Evolutionary conservation across 2,888 invertebrate genomes (phyloP).

Genomic region (Mythimna albipuncta): DNA sequence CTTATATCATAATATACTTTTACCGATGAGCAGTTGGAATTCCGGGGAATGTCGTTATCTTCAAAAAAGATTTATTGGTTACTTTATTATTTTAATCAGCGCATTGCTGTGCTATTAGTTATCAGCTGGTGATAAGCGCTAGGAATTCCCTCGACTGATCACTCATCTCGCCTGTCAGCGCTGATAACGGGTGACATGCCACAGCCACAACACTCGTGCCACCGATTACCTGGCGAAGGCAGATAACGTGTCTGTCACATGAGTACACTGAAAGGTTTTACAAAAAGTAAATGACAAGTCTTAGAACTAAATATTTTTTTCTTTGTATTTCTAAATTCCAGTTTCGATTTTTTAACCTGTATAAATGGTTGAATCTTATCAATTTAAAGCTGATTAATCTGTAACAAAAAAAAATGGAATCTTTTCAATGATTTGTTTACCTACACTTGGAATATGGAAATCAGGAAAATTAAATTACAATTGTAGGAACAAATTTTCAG

Average conservation of each 20-base stretch:
- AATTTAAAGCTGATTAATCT: not conserved
- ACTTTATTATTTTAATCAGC: slow-evolving; percentile 3
- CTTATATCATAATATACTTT: too few species aligned
- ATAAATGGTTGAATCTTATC: not conserved
- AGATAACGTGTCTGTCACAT: not conserved
- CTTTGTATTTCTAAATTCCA: too few species aligned
- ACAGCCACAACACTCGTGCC: not conserved
- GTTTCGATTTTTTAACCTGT: too few species aligned
- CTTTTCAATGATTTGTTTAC: not conserved
- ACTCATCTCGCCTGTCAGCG: slow-evolving; percentile 46
- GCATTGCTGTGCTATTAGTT: not conserved
- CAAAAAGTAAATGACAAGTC: not conserved
- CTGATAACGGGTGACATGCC: slow-evolving; percentile 25
- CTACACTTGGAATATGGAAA: not conserved
- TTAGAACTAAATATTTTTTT: too few species aligned
- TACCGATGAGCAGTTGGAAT: too few species aligned
- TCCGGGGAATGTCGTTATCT: not conserved
- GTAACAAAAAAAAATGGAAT: too few species aligned
- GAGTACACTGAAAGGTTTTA: not conserved
- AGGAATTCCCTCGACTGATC: slow-evolving; percentile 41
- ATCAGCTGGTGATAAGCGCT: slow-evolving; percentile 25
- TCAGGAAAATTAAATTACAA: not conserved
- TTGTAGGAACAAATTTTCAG: not conserved
- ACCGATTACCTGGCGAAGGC: slow-evolving; percentile 16
- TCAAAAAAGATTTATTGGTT: slow-evolving; percentile 9